phyloP scores from a whole-genome alignment of 2,888 invertebrate species.

The Phania funesta region DNA sequence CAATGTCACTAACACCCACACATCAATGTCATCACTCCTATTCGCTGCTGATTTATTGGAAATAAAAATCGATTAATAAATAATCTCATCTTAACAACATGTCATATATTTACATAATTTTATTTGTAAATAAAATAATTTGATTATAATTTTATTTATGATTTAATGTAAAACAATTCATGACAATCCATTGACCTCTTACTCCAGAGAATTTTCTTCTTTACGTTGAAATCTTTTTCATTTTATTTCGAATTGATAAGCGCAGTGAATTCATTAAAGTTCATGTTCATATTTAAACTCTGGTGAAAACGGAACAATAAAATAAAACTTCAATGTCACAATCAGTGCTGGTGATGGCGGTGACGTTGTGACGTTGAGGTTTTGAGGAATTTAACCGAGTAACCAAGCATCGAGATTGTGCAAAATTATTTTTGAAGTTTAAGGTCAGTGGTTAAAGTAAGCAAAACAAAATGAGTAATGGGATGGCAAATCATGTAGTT shows the following conservation, averaged over 20 bases:
- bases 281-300: not conserved
- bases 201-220: conserved; percentile 11
- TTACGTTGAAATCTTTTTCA: conserved; percentile 1
- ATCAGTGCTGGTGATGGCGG: not conserved
- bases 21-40: not conserved
- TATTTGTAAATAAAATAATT: not conserved
- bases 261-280: not conserved
- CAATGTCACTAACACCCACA: not conserved
- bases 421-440: conserved; percentile 26
- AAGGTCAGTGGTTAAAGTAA: conserved; percentile 14
- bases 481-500: not conserved
- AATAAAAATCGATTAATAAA: not conserved
- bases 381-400: conserved; percentile 17
- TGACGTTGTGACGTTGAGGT: not conserved
- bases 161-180: conserved; percentile 44
- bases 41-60: not conserved
- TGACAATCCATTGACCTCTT: conserved; percentile 54
- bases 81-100: not conserved
- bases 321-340: conserved; percentile 59
- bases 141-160: conserved; percentile 9
- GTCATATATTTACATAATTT: conserved; percentile 23
- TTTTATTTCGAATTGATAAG: conserved; percentile 24
- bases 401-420: conserved; percentile 1
- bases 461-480: not conserved
- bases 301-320: conserved; percentile 16